These are phyloP conservation scores for Caerostris darwini DNA, from an alignment of 1,140 invertebrate species.

Conservation along the genomic window DNA sequence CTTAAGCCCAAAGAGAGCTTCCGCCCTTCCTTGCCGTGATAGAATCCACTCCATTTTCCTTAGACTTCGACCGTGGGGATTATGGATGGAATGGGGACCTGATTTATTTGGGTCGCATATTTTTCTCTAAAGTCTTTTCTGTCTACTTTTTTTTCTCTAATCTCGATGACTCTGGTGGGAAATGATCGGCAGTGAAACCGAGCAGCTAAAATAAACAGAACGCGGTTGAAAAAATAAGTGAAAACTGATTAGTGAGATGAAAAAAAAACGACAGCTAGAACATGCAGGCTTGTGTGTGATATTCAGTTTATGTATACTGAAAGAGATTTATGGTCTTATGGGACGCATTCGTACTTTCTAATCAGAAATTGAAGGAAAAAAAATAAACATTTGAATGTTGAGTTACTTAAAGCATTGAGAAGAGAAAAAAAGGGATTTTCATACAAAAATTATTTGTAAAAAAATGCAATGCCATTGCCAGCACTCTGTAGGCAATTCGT, in stretches of 20 bases:
- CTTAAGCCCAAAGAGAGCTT: conserved; percentile 24
- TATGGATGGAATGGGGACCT: conserved; percentile 44
- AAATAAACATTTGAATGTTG: neutral
- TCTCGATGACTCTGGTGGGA: neutral
- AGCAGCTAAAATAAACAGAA: conserved; percentile 56
- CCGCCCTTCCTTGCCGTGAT: neutral
- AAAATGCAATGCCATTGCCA: too few species aligned
- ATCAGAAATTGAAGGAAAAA: neutral
- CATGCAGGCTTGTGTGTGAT: neutral
- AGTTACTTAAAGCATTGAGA: neutral
- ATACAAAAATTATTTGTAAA: too few species aligned
- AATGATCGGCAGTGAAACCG: conserved; percentile 22
- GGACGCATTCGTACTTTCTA: neutral
- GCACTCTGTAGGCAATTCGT: too few species aligned
- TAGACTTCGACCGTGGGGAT: conserved; percentile 41
- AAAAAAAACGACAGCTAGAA: neutral
- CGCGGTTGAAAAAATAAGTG: neutral
- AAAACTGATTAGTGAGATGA: neutral
- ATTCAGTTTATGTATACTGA: neutral
- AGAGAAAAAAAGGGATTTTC: too few species aligned
- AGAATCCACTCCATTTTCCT: conserved; percentile 46
- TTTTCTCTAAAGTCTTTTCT: neutral
- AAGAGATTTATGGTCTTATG: conserved; percentile 24
- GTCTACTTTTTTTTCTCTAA: neutral
- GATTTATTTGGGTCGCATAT: conserved; percentile 50